These are phyloP conservation scores for Terrapene triunguis DNA, from an alignment of 2,113 vertebrate species.

Conservation along the genomic window DNA sequence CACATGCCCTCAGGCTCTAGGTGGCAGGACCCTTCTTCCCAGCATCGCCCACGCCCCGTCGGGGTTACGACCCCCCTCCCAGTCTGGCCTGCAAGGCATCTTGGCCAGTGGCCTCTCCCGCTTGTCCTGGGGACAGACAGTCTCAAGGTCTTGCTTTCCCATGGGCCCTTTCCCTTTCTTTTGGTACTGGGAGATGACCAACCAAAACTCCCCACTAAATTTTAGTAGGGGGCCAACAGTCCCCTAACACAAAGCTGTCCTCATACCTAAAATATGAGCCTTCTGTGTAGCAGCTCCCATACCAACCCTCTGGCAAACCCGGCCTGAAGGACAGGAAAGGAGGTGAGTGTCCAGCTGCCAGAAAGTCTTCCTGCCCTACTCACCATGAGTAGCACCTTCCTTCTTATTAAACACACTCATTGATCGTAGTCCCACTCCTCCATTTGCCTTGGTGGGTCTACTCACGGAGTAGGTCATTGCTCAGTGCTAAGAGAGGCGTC, in stretches of 20 bases:
- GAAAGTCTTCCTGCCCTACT: neutral
- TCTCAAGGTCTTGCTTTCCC: no score
- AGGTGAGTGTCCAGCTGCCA: rapidly evolving
- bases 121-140: no score
- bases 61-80: no score
- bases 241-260: neutral
- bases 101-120: no score
- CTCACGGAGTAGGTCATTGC: neutral
- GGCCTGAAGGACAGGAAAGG: rapidly evolving
- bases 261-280: neutral
- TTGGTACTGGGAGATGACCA: no score
- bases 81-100: no score
- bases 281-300: neutral
- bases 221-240: no score
- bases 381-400: neutral
- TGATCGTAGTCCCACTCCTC: neutral
- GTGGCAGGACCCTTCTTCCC: no score
- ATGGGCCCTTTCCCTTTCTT: no score
- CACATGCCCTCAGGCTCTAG: no score
- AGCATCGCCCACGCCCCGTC: rapidly evolving
- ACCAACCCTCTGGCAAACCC: rapidly evolving
- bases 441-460: neutral
- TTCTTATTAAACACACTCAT: neutral
- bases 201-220: no score
- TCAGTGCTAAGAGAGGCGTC: neutral